These are phyloP conservation scores for Lepidostoma basale DNA, from an alignment of 1,140 invertebrate species.

Conservation along the genomic window DNA sequence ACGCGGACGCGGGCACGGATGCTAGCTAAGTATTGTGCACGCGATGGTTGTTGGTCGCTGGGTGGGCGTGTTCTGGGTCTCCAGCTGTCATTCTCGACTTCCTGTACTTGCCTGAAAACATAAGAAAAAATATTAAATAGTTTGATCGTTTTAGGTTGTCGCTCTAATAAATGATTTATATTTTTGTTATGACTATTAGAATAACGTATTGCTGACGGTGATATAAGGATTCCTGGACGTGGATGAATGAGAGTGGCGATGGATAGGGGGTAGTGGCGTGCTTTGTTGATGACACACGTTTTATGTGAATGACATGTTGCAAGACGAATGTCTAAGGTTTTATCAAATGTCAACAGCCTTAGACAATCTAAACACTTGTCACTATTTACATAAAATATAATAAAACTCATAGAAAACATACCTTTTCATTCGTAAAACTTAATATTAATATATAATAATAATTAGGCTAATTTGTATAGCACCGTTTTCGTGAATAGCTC, in stretches of 20 bases:
- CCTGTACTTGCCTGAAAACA: constrained; percentile 38
- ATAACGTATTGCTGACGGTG: neutral
- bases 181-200: neutral
- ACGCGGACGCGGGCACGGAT: neutral
- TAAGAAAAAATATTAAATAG: neutral
- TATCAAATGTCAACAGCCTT: neutral
- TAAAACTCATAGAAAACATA: no score
- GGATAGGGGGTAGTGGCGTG: no score
- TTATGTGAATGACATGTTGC: neutral
- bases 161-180: neutral
- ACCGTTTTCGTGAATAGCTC: no score
- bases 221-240: neutral
- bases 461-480: neutral
- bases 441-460: neutral
- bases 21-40: constrained; percentile 14
- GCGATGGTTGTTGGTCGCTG: constrained; percentile 37
- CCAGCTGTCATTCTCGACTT: constrained; percentile 24
- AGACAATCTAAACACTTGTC: neutral
- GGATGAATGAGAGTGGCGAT: no score
- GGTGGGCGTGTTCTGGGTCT: constrained; percentile 24
- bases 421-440: neutral
- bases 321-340: neutral
- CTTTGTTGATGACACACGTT: neutral
- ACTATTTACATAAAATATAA: neutral
- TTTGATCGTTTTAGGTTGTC: neutral